phyloP scores from a whole-genome alignment of 2,113 vertebrate species.

The Caracal caracal region DNA sequence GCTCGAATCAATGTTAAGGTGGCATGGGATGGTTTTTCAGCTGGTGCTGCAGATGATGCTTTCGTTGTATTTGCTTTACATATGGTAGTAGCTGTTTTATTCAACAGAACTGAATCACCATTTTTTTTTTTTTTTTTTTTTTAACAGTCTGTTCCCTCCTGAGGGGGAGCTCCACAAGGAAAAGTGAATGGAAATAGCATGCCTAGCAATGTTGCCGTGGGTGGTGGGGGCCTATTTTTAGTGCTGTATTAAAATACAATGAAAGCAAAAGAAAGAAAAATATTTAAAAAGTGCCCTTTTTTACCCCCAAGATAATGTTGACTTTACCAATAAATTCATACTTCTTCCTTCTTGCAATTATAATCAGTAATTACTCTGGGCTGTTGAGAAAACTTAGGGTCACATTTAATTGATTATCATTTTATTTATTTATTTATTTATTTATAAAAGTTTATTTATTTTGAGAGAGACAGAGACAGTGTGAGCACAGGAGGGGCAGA shows the following conservation, averaged over 20 bases:
- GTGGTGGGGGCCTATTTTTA: background rate
- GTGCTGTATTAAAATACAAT: background rate
- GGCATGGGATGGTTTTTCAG: too few relatives aligned
- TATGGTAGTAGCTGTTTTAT: background rate
- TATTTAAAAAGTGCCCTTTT: background rate
- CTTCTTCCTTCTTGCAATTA: background rate
- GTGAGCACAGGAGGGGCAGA: too few relatives aligned
- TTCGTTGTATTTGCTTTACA: background rate
- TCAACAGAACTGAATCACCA: background rate
- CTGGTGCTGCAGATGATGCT: background rate
- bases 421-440: background rate
- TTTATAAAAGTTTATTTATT: too few relatives aligned
- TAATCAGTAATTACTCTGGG: background rate
- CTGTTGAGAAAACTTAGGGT: background rate
- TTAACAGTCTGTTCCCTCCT: background rate
- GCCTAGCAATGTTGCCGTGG: too few relatives aligned
- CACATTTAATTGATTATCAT: background rate
- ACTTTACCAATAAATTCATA: background rate
- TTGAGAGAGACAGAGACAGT: too few relatives aligned
- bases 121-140: too few relatives aligned
- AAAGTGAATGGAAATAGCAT: background rate
- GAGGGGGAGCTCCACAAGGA: background rate
- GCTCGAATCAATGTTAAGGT: background rate
- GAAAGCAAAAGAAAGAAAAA: background rate
- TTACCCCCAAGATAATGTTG: background rate